These are phyloP conservation scores for Lycaon pictus DNA, from an alignment of 2,113 vertebrate species.

Conservation along the genomic window DNA sequence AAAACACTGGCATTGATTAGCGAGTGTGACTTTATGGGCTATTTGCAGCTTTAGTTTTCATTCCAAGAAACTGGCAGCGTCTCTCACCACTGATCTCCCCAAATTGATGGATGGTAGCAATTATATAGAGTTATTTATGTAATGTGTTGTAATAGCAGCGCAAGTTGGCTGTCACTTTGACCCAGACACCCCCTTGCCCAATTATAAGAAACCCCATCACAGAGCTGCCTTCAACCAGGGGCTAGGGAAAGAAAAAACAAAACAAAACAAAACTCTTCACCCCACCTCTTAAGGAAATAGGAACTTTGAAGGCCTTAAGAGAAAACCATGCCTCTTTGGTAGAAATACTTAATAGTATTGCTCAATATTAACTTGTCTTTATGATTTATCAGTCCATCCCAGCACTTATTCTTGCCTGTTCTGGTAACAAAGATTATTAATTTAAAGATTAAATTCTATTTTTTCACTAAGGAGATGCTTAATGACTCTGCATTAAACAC, in stretches of 20 bases:
- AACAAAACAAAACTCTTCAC: background rate
- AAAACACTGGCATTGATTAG: slow-evolving; percentile 78
- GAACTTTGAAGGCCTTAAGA: slow-evolving; percentile 46
- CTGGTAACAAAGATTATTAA: slow-evolving; percentile 53
- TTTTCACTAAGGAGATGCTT: slow-evolving; percentile 4
- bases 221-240: slow-evolving; percentile 44
- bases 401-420: slow-evolving; percentile 22
- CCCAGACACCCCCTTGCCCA: slow-evolving; percentile 59
- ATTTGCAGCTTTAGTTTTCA: slow-evolving; percentile 62
- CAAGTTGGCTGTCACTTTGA: slow-evolving; percentile 78
- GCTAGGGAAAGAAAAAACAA: background rate
- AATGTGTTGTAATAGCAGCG: slow-evolving; percentile 77
- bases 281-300: slow-evolving; percentile 56
- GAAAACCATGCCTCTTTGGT: slow-evolving; percentile 41
- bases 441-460: slow-evolving; percentile 32
- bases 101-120: slow-evolving; percentile 84
- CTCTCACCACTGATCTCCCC: slow-evolving; percentile 84
- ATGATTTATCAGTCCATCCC: slow-evolving; percentile 61
- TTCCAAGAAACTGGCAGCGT: slow-evolving; percentile 82
- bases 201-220: slow-evolving; percentile 70
- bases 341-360: slow-evolving; percentile 7
- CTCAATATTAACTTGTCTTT: slow-evolving; percentile 63
- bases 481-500: background rate
- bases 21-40: slow-evolving; percentile 37
- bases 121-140: slow-evolving; percentile 83